These are phyloP conservation scores for Adelphocoris suturalis DNA, from an alignment of 2,888 invertebrate genomes.

Conservation along the genomic window DNA sequence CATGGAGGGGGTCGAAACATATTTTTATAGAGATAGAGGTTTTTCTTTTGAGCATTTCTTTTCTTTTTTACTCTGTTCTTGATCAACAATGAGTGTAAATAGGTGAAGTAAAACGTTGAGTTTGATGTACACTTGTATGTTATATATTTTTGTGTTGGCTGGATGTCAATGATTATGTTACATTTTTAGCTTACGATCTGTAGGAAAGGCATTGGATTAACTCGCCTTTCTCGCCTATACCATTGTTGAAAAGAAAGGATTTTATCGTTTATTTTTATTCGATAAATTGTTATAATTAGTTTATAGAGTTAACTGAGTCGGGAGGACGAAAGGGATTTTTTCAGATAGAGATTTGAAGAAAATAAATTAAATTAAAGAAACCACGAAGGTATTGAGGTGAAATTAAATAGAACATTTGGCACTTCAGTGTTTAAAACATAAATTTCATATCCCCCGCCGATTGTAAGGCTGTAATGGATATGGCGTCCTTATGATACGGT, in stretches of 20 bases:
- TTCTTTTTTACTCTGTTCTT: constrained; percentile 1
- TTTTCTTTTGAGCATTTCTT: neutral
- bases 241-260: neutral
- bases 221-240: constrained; percentile 56
- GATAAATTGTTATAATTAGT: constrained; percentile 2
- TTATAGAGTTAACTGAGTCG: constrained; percentile 17
- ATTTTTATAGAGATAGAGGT: constrained; percentile 59
- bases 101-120: constrained; percentile 41
- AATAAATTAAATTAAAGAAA: too few relatives aligned
- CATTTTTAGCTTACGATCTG: neutral
- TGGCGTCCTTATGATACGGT: too few relatives aligned
- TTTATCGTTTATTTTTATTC: neutral
- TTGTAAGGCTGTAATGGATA: too few relatives aligned
- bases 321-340: neutral
- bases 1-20: constrained; percentile 40
- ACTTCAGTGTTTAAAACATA: too few relatives aligned
- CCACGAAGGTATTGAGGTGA: too few relatives aligned
- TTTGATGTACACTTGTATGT: constrained; percentile 40
- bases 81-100: neutral
- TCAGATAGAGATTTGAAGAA: neutral
- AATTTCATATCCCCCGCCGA: too few relatives aligned
- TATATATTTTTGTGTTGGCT: neutral
- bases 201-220: neutral
- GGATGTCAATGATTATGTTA: neutral
- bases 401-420: too few relatives aligned